These are phyloP conservation scores for Calephelis perditalis DNA, from an alignment of 2,888 invertebrate genomes.

Conservation along the genomic window DNA sequence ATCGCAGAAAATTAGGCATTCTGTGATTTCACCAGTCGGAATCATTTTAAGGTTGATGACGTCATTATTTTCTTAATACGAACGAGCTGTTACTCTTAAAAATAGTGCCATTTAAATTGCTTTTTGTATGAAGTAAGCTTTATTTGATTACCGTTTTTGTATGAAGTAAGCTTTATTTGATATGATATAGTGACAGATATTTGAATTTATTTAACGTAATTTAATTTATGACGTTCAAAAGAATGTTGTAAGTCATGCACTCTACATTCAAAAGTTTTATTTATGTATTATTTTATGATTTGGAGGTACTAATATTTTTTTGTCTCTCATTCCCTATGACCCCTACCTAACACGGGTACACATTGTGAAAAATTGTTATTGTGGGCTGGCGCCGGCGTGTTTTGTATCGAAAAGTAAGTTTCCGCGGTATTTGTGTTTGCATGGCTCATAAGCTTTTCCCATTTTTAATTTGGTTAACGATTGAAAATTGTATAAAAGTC, in stretches of 20 bases:
- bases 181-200: no score
- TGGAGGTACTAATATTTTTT: slow-evolving; percentile 72
- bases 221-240: no score
- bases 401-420: slow-evolving; percentile 63
- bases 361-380: slow-evolving; percentile 56
- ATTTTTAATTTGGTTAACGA: slow-evolving; percentile 9
- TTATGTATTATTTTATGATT: slow-evolving; percentile 33
- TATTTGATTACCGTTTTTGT: no score
- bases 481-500: background rate
- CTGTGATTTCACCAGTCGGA: no score
- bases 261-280: slow-evolving; percentile 17
- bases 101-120: no score
- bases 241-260: slow-evolving; percentile 18
- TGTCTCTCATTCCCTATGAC: slow-evolving; percentile 63
- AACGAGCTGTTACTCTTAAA: no score
- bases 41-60: no score
- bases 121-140: no score
- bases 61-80: no score
- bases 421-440: slow-evolving; percentile 46
- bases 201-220: no score
- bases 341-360: slow-evolving; percentile 68
- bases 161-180: no score
- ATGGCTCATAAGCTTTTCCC: slow-evolving; percentile 41
- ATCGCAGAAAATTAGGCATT: no score
- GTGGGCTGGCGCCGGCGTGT: slow-evolving; percentile 50